These are phyloP conservation scores for Pantherophis alleghaniensis DNA, from an alignment of 2,797 vertebrate species.

Conservation along the genomic window DNA sequence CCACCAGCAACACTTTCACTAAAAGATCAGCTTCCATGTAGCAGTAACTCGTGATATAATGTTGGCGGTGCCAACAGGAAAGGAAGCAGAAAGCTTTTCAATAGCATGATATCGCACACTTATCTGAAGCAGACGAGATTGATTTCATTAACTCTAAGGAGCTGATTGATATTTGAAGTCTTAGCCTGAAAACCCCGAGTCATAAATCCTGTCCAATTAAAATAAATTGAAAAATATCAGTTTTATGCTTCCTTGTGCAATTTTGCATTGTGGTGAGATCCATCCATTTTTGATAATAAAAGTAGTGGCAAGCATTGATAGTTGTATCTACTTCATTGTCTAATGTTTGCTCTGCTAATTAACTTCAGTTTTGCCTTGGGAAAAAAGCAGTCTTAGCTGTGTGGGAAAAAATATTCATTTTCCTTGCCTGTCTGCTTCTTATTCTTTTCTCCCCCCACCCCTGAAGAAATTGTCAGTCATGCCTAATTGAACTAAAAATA, in stretches of 20 bases:
- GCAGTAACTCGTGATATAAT: slow-evolving; percentile 50
- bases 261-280: not conserved
- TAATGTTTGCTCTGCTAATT: slow-evolving; percentile 47
- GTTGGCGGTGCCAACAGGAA: slow-evolving; percentile 42
- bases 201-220: slow-evolving; percentile 49
- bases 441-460: slow-evolving; percentile 30
- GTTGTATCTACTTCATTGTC: slow-evolving; percentile 44
- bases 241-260: slow-evolving; percentile 20
- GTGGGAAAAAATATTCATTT: slow-evolving; percentile 58
- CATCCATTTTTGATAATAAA: slow-evolving; percentile 47
- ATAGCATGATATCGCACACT: slow-evolving; percentile 4
- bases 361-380: slow-evolving; percentile 53
- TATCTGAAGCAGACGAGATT: slow-evolving; percentile 35
- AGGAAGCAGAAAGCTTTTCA: slow-evolving; percentile 42
- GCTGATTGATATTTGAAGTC: slow-evolving; percentile 50
- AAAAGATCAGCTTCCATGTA: slow-evolving; percentile 15
- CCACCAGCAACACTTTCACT: not conserved
- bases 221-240: slow-evolving; percentile 12
- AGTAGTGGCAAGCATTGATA: slow-evolving; percentile 28
- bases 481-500: slow-evolving; percentile 64
- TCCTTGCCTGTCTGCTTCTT: slow-evolving; percentile 39
- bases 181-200: slow-evolving; percentile 29
- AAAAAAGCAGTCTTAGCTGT: slow-evolving; percentile 41
- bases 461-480: slow-evolving; percentile 63
- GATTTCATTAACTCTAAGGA: slow-evolving; percentile 50